phyloP scores from a whole-genome alignment of 2,113 vertebrate genomes.

The Melanerpes formicivorus region DNA sequence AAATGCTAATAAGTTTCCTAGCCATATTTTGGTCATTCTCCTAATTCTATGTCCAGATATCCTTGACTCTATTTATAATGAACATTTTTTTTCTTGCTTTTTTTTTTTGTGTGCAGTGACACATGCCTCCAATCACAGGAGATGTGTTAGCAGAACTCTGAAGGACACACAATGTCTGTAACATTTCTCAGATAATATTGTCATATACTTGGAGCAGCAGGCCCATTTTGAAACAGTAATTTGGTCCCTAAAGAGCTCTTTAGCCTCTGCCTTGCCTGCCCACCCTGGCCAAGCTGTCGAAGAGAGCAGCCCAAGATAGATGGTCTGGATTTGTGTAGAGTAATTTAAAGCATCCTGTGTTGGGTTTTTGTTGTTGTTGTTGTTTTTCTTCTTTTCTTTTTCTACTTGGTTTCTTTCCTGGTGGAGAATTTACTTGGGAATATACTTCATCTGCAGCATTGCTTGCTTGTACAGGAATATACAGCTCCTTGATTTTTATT shows the following conservation, averaged over 20 bases:
- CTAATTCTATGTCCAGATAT: constrained; percentile 48
- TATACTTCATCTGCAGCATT: constrained; percentile 49
- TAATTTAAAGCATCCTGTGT: constrained; percentile 74
- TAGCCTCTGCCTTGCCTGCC: constrained; percentile 75
- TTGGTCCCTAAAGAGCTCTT: constrained; percentile 82
- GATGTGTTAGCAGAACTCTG: constrained; percentile 72
- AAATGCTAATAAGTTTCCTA: constrained; percentile 50
- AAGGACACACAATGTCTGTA: constrained; percentile 72
- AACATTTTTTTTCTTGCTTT: background rate
- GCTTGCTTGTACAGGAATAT: constrained; percentile 52
- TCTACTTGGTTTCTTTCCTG: constrained; percentile 37
- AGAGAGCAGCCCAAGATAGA: constrained; percentile 77
- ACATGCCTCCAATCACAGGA: constrained; percentile 70
- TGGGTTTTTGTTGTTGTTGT: too few relatives aligned
- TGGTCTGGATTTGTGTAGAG: constrained; percentile 76
- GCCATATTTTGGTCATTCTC: constrained; percentile 43
- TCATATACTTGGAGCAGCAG: constrained; percentile 77
- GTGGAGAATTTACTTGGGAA: constrained; percentile 63
- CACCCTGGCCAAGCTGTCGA: constrained; percentile 75
- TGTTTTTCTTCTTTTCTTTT: background rate
- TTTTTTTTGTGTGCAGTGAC: constrained; percentile 39
- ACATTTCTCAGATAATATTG: constrained; percentile 80
- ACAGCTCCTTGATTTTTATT: constrained; percentile 60
- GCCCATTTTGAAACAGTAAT: constrained; percentile 80
- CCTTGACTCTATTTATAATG: constrained; percentile 61